Evolutionary conservation across 2,113 vertebrate species (phyloP).

Genomic region (Neotragus moschatus): DNA sequence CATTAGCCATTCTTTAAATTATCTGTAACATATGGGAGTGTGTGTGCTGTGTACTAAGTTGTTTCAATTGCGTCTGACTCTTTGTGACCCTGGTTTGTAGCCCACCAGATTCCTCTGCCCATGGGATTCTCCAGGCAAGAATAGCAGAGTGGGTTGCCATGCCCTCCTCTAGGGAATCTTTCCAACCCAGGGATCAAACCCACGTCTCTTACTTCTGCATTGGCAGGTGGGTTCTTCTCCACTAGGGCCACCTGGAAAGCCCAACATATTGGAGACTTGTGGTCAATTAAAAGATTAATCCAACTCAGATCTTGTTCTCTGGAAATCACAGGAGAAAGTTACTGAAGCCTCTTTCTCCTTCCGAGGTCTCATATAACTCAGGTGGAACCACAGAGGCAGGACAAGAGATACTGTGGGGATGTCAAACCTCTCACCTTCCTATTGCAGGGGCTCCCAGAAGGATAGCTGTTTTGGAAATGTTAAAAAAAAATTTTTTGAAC

Average conservation of each 20-base stretch:
- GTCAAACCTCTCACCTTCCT: background rate
- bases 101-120: background rate
- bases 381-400: background rate
- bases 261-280: background rate
- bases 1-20: background rate
- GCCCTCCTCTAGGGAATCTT: background rate
- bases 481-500: background rate
- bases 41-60: background rate
- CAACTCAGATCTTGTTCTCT: background rate
- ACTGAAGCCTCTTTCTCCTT: background rate
- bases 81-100: background rate
- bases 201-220: background rate
- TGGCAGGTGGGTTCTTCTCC: background rate
- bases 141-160: background rate
- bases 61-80: background rate
- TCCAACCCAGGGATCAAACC: background rate
- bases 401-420: background rate
- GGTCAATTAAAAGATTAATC: background rate
- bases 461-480: background rate
- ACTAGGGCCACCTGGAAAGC: background rate
- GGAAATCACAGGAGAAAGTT: background rate
- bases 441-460: background rate
- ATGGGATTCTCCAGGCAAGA: background rate
- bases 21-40: background rate
- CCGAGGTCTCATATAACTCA: background rate